Evolutionary conservation across 2,888 invertebrate species (phyloP).

Genomic region (Cheilosia soror): DNA sequence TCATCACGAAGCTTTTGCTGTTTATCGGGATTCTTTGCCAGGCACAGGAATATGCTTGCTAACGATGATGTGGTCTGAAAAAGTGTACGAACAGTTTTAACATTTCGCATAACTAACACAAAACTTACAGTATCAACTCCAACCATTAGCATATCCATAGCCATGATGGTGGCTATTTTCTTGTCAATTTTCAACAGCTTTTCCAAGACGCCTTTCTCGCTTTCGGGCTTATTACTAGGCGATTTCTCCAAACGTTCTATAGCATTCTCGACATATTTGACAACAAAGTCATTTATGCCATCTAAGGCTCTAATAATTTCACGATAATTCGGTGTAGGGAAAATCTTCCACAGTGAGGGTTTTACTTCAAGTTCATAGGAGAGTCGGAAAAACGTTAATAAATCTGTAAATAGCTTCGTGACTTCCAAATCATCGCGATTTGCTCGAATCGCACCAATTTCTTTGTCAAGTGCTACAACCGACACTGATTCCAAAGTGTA

Average conservation of each 20-base stretch:
- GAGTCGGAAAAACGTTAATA: slow-evolving; percentile 61
- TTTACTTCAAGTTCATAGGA: slow-evolving; percentile 77
- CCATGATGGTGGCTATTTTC: slow-evolving; percentile 87
- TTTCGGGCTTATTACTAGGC: slow-evolving; percentile 72
- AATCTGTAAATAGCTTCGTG: slow-evolving; percentile 73
- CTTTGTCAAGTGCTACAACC: slow-evolving; percentile 83
- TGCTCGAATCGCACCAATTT: slow-evolving; percentile 78
- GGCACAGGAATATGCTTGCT: slow-evolving; percentile 76
- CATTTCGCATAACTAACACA: neutral
- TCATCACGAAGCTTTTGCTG: slow-evolving; percentile 88
- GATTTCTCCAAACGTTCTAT: slow-evolving; percentile 78
- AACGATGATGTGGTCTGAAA: slow-evolving; percentile 81
- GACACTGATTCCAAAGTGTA: slow-evolving; percentile 86
- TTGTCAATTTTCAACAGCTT: slow-evolving; percentile 87
- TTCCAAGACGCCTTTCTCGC: slow-evolving; percentile 86
- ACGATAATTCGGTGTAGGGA: slow-evolving; percentile 77
- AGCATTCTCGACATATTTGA: slow-evolving; percentile 81
- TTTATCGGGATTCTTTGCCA: slow-evolving; percentile 87
- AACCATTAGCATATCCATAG: slow-evolving; percentile 88
- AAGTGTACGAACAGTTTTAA: slow-evolving; percentile 19
- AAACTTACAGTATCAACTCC: slow-evolving; percentile 89
- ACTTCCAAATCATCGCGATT: slow-evolving; percentile 73
- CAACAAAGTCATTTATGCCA: slow-evolving; percentile 77
- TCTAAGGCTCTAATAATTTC: slow-evolving; percentile 78
- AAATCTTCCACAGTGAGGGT: slow-evolving; percentile 78